Evolutionary conservation across 1,140 invertebrate species (phyloP), one percentile per base, ranked within the genome.

Genomic region (Drosophila seguyi): DNA sequence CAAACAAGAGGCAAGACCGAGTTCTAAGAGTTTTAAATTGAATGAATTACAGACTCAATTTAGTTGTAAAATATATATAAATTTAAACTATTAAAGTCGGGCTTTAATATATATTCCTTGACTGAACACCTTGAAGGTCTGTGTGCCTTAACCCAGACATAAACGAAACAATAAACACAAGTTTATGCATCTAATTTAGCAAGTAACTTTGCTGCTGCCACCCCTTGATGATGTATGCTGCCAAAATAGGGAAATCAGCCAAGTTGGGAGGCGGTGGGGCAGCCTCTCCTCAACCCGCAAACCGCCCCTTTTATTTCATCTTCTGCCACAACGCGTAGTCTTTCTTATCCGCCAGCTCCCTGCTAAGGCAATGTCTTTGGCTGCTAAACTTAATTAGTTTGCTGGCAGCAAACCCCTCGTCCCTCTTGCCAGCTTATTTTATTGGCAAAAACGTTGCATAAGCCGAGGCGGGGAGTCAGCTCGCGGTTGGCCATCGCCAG

Each of bases 351-450:
- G 2, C 18, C 42, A 8, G 31, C 10, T 44, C 29, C 25, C 16
- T 20, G 29, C 42, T 25, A 27, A 25, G 38, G 45, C 58, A 53
- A 53, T 77, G 79, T 81, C 67, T 72, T 82, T 81, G 74, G 79
- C 60, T 77, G 62, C 75, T 67, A 83, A 78, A 82, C 80, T 82
- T 82, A 82, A 82, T 82, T 82, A 82, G 80, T 82, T 82, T 82
- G 75, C 80, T 79, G 75, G 47, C 75, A 83, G 56, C 56, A 57
- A 38, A 7, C 38, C 16, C 6, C 25, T 4, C 25, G 25, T 25
- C 29, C 38, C 36, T 13, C 7, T 16, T 22, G n/a, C 18, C 44
- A 66, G 27, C 65, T 65, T 78, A 59, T 62, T 65, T 73, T 77
- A 81, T 73, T 81, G 79, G 78, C 52, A 56, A 65, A 62, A 69